Conservation (phyloP, 2,888 invertebrate species). For the Cataglyphis livida region DNA sequence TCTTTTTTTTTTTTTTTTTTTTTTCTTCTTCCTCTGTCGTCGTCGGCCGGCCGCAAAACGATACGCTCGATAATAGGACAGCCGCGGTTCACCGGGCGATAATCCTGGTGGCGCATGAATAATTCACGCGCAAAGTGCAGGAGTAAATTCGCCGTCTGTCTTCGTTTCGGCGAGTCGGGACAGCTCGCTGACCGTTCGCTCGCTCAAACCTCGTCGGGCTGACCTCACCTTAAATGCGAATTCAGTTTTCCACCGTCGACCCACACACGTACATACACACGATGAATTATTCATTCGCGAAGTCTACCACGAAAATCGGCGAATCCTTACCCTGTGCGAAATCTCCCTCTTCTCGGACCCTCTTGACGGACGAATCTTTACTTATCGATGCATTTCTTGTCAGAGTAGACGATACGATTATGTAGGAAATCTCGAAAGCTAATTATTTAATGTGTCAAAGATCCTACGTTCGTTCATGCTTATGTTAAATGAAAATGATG, state of each 20-base stretch:
- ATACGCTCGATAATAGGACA: conserved; percentile 71
- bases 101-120: conserved; percentile 70
- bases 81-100: conserved; percentile 63
- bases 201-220: conserved; percentile 54
- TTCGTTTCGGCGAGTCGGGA: conserved; percentile 72
- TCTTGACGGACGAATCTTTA: conserved; percentile 1
- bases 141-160: conserved; percentile 77
- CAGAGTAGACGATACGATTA: neutral
- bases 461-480: neutral
- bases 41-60: conserved; percentile 35
- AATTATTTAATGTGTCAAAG: neutral
- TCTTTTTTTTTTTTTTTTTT: neutral
- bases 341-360: conserved; percentile 19
- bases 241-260: conserved; percentile 68
- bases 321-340: conserved; percentile 33
- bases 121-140: conserved; percentile 75
- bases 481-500: neutral
- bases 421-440: neutral
- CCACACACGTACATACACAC: neutral
- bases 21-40: neutral
- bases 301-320: conserved; percentile 29
- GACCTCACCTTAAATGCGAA: conserved; percentile 71
- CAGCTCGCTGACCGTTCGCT: conserved; percentile 61
- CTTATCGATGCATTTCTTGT: neutral
- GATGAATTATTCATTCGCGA: conserved; percentile 70